Base-by-base conservation (phyloP, 2,888 invertebrate genomes). In the Zygogramma bicolorata region DNA sequence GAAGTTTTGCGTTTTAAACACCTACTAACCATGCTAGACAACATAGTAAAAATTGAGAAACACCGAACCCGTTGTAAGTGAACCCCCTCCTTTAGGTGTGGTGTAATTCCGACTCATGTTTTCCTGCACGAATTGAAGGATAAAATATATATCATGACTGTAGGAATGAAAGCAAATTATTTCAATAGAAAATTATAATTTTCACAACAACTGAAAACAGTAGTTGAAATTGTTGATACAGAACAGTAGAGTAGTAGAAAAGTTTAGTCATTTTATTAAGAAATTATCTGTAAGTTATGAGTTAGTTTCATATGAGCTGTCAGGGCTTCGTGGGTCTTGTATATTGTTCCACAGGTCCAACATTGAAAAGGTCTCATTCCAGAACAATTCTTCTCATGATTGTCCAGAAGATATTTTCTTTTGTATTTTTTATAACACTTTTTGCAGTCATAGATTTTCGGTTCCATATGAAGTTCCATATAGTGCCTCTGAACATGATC, bases 371-470 rank as follows among this genome's bases (percentile, higher is more conserved):
- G 60, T 27, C 34, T n/a, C 1, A 57, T 20, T 3, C 73, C 75
- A 27, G 73, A 68, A 65, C 84, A 84, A 18, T 71, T 79, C 59
- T 78, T 80, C 57, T 78, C 77, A 72, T 84, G 84, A 66, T 82
- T 79, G 22, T 82, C 82, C 79, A 83, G 74, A 31, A 84, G 65
- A 46, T 84, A 84, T 58, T 76, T 80, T 42, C 84, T 62, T 62
- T 83, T 84, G 77, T 83, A 84, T 13, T 75, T 71, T 53, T 74
- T 81, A 3, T 76, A 70, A 74, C 84, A 84, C 62, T 76, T 77
- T 4, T 58, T 62, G 53, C 84, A 84, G 4, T 77, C 65, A 71
- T 69, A 84, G 27, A 75, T 71, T 7, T 63, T 72, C 7, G 74
- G 74, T 31, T 77, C 74, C 70, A 81, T 46, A 60, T 81, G 81